Base-by-base conservation (phyloP, 2,113 vertebrate genomes). In the Rattus rattus region DNA sequence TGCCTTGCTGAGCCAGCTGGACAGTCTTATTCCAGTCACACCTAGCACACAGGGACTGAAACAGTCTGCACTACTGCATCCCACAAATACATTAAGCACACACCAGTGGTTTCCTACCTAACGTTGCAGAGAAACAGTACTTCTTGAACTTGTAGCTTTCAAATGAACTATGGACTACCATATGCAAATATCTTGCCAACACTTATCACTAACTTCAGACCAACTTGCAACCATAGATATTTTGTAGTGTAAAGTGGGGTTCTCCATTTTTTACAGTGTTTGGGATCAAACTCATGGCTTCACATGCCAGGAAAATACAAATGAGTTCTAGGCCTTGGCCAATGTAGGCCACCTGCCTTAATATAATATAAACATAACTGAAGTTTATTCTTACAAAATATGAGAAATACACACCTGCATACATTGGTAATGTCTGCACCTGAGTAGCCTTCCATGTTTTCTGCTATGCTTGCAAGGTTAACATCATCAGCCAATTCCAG, bases 341-440 rank as follows among this genome's bases (percentile, higher is more conserved):
- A 56, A 28, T 59, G 12, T 69, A 43, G 20, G 47, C 90, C 80
- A 73, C 63, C 6, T 90, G 9, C 90, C 43, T 93, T 94, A 91
- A 72, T 61, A 87, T 59, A 70, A 33, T 36, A 69, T 69, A 69
- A 69, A 75, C 59, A 84, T 36, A n/a, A 33, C 2, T 19, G 56
- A 59, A 72, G 47, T 85, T 81, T 79, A 39, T 22, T 30, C 19
- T 43, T 80, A 90, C 26, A 90, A 77, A 95, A 80, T 39, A 17
- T 1, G 49, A 80, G 33, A 91, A 72, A 93, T 85, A 87, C 97
- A 39, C 98, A 99, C 99, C 99, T 99, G 99, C 99, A 99, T 26
- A 99, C 99, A 0, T 99, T 99, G 93, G 99, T 99, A 93, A 99
- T 99, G 98, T 99, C 99, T 0, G 99, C 99, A 96, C 99, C 99